Evolutionary conservation across 2,888 invertebrate genomes (phyloP), one percentile per base, ranked within the genome.

Genomic region (Platynereis dumerilii): DNA sequence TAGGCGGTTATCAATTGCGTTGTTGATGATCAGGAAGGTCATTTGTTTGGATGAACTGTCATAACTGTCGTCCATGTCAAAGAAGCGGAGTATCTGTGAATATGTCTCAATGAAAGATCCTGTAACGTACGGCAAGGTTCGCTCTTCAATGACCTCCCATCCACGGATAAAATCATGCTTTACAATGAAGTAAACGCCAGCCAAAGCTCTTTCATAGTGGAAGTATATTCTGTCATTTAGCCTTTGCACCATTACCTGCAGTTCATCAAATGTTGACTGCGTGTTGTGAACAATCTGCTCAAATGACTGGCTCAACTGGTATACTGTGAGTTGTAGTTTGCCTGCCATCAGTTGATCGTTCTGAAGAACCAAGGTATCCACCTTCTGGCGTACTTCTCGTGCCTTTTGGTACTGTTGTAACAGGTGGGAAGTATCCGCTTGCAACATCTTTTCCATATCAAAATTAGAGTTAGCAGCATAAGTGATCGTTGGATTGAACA

Each of bases 401-500:
- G 17, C 42, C 42, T 42, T 17, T 10, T 12, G 10, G 17, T 42
- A 42, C 17, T 42, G 10, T 42, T 42, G 12, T 42, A 12, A 12
- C 42, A 42, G 42, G 12, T 12, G 42, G 42, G 10, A 10, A 12
- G 42, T 42, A 17, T 42, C 17, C 17, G 10, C 42, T 42, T 17
- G 10, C 42, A 42, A 17, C 42, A 42, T 42, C 17, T 42, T 42
- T 10, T 42, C 42, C 42, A 42, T 72, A 27, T 76, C 72, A 60
- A 72, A 74, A 27, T 64, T 67, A 5, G 79, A 76, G 0, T 73
- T 75, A 12, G 75, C 71, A 52, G 76, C 76, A 58, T 76, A 78
- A 3, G 77, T 76, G 52, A 79, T 58, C 7, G 74, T 70, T 1
- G 78, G 76, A 54, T 78, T 76, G 56, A 72, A 79, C 42, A 76